Evolutionary conservation across 2,113 vertebrate species (phyloP), one percentile per base, ranked within the genome.

Genomic region (Gallinago jamesoni): DNA sequence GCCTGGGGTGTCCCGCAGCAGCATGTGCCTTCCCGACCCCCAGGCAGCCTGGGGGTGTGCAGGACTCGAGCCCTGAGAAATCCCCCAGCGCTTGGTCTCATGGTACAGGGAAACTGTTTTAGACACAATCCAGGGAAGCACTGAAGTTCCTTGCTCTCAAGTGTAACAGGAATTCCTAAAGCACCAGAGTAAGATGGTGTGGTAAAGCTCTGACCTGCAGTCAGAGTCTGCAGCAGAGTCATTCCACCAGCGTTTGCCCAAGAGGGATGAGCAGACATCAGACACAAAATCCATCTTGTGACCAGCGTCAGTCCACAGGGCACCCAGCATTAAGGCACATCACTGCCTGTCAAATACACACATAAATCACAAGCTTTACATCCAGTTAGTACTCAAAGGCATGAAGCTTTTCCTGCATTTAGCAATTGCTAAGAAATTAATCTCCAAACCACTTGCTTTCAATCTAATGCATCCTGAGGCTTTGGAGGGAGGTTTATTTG

Each of bases 21-120:
- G 28, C 1, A 0, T 7, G n/a, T 21, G 31, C 59, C 37, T 19
- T 22, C 41, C 47, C 0, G 0, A 50, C 18, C 27, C 55, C 27
- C 2, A 0, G 27, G 45, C 75, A 86, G 87, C 57, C 33, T 0
- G 1, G 28, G 30, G 16, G 3, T 5, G 22, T 2, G 48, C 53
- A 52, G 53, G 79, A 5, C 27, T 4, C 0, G 2, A 57, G 55
- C 63, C 15, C 77, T 27, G 39, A 62, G 83, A 62, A 50, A 69
- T 15, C 2, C 30, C 69, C 45, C 41, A 52, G 39, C 0, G 0
- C n/a, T 28, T 24, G 5, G 7, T 50, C 45, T 6, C 39, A 23
- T 2, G 22, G 52, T 28, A 27, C 2, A 7, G 60, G 35, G 23
- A 48, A 88, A 57, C 21, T 6, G 30, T 1, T n/a, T 41, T 16